Base-by-base conservation (phyloP, 2,888 invertebrate species). In the Smittia sp. region DNA sequence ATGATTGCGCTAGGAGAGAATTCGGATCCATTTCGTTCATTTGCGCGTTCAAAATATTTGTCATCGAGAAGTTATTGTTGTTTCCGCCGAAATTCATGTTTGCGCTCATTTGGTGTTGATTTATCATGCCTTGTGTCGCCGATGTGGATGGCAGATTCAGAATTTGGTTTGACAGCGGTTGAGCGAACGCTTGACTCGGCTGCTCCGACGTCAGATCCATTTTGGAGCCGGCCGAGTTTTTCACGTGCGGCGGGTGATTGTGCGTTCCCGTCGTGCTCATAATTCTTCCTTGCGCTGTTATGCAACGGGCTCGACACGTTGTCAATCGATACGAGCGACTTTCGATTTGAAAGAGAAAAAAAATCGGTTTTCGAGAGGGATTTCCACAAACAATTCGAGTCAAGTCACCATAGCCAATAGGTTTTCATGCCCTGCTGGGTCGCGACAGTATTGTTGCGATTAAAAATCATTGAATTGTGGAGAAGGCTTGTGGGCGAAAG, bases 341-440 rank as follows among this genome's bases (percentile, higher is more conserved):
- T 11, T n/a, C 18, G 22, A 58, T 58, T 58, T 24, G 63, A 63
- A n/a, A 63, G 63, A 63, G 24, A 63, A 2, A 24, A 13, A 63
- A 63, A 18, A 27, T 9, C 7, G 2, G n/a, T 58, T 63, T 63
- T 63, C n/a, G n/a, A n/a, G n/a, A 9, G 58, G 58, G 22, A 58
- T 15, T 15, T 46, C 52, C 58, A 22, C 39, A 46, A 46, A 11
- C 18, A 69, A 25, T 13, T 46, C 7, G 20, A 58, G 32, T 32
- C 7, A 22, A 72, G 20, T 39, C 22, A 72, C 72, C 83, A 83
- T 66, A 83, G 78, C 83, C 83, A 83, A 75, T 83, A 83, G 15
- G 83, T 83, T 78, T 83, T 83, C 82, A 83, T 82, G 75, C 83
- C 83, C 77, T 83, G 82, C 75, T 82, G 83, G 27, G 83, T 83